Evolutionary conservation across 2,888 invertebrate species (phyloP).

Genomic region (Idaea dimidiata): DNA sequence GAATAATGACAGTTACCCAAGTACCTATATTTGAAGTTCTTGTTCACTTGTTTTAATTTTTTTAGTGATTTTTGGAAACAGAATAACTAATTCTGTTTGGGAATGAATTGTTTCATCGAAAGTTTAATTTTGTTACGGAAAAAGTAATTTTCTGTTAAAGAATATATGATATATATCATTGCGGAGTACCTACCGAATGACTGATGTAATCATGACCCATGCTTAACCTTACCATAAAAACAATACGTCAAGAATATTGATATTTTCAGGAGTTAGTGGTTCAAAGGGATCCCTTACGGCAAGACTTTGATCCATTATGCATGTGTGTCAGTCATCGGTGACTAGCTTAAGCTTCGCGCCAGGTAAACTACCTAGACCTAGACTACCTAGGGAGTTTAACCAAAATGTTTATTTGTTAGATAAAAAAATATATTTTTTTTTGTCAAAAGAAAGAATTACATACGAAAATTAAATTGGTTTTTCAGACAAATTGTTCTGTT

Average conservation of each 20-base stretch:
- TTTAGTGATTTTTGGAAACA: neutral
- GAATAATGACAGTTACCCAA: no score
- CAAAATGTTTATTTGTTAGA: neutral
- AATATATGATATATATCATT: neutral
- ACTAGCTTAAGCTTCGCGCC: neutral
- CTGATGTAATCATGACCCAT: neutral
- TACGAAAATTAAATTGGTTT: no score
- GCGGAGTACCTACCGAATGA: neutral
- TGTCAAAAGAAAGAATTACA: neutral
- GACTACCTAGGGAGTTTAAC: neutral
- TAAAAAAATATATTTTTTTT: neutral
- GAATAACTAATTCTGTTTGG: neutral
- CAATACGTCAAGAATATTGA: neutral
- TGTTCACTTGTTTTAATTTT: no score
- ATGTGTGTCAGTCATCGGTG: neutral
- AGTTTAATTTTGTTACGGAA: neutral
- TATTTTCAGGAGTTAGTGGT: neutral
- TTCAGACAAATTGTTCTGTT: no score
- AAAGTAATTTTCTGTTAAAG: neutral
- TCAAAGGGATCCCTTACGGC: neutral
- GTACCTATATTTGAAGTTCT: no score
- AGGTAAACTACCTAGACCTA: neutral
- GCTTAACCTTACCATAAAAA: neutral
- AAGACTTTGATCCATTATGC: neutral
- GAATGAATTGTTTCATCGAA: neutral